These are phyloP conservation scores for Pogonomyrmex barbatus DNA, from an alignment of 1,140 invertebrate genomes.

Conservation along the genomic window DNA sequence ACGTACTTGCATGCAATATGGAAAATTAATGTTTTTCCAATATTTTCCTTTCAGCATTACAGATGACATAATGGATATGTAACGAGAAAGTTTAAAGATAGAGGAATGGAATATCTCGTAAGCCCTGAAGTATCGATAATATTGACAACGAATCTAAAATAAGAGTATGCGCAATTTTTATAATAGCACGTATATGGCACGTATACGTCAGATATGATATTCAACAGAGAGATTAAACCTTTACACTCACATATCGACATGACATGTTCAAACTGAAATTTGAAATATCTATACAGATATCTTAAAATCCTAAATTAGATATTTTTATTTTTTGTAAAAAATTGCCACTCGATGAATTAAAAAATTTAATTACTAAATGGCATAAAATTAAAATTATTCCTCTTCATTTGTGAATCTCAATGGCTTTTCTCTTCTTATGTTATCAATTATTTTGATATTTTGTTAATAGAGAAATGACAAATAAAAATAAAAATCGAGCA, in stretches of 20 bases:
- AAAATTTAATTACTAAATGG: background rate
- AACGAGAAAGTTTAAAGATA: slow-evolving; percentile 20
- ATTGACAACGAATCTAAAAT: slow-evolving; percentile 26
- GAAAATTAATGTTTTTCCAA: slow-evolving; percentile 24
- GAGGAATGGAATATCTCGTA: slow-evolving; percentile 1
- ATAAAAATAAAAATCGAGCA: background rate
- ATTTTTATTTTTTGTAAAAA: background rate
- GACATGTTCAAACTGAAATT: background rate
- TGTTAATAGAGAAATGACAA: too few relatives aligned
- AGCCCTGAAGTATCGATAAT: background rate
- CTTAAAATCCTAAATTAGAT: background rate
- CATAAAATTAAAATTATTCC: background rate
- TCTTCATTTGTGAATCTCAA: too few relatives aligned
- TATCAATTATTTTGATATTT: too few relatives aligned
- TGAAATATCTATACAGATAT: background rate
- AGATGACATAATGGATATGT: background rate
- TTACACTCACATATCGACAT: background rate
- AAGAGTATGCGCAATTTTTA: slow-evolving; percentile 24
- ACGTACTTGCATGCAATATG: background rate
- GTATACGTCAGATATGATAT: background rate
- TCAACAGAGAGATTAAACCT: background rate
- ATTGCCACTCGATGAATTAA: background rate
- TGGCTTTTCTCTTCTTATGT: too few relatives aligned
- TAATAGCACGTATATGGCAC: background rate
- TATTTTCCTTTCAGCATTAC: slow-evolving; percentile 22